Evolutionary conservation across 2,797 vertebrate genomes (phyloP).

Genomic region (Epinephelus coioides): DNA sequence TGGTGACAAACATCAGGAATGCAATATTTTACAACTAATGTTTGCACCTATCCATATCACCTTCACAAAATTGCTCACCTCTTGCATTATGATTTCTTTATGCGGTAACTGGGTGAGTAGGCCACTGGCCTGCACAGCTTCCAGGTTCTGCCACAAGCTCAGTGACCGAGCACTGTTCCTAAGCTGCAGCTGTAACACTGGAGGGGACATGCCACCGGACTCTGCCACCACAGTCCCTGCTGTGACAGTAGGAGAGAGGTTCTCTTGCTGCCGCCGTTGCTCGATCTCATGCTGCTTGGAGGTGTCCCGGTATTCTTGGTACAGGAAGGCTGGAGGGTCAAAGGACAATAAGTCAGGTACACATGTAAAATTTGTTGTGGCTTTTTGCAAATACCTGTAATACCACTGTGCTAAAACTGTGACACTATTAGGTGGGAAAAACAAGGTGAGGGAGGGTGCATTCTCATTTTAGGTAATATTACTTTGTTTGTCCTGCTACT

Average conservation of each 20-base stretch:
- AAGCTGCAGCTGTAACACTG: slow-evolving; percentile 84
- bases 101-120: slow-evolving; percentile 89
- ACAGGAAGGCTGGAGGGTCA: slow-evolving; percentile 89
- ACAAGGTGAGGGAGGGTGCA: too few species aligned
- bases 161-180: slow-evolving; percentile 83
- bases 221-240: slow-evolving; percentile 33
- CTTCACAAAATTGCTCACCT: slow-evolving; percentile 83
- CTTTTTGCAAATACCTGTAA: background rate
- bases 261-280: slow-evolving; percentile 91
- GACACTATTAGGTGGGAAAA: too few species aligned
- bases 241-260: slow-evolving; percentile 58
- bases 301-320: slow-evolving; percentile 97
- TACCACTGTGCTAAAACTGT: too few species aligned
- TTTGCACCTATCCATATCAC: background rate
- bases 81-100: slow-evolving; percentile 93
- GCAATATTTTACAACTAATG: too few species aligned
- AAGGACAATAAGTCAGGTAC: slow-evolving; percentile 15
- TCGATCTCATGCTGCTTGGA: slow-evolving; percentile 95
- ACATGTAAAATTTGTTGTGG: background rate
- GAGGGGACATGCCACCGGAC: slow-evolving; percentile 53
- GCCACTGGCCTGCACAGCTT: slow-evolving; percentile 90
- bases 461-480: too few species aligned
- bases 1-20: too few species aligned
- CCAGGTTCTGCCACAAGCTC: slow-evolving; percentile 96
- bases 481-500: too few species aligned